Base-by-base conservation (phyloP, 1,140 invertebrate genomes). In the Brachionus sp. region DNA sequence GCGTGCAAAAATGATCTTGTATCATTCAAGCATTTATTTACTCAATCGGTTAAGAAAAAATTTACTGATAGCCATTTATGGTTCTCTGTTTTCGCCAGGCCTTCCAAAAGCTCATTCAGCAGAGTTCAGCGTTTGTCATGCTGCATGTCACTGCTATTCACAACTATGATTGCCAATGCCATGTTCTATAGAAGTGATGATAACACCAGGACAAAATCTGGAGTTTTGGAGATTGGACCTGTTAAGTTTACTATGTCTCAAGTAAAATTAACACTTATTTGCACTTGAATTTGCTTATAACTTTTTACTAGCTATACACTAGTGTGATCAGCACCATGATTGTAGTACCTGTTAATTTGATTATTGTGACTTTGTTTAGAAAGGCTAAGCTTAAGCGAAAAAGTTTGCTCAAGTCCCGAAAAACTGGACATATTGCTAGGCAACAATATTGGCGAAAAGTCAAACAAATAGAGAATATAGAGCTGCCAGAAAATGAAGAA, bases 121-220 rank as follows among this genome's bases (percentile, higher is more conserved):
- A 85, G 89, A 10, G 86, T 88, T n/a, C 89, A 89, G 84, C 85
- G 89, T 35, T 84, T 89, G 9, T 88, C 88, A 0, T 89, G 89
- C 83, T 89, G 88, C 83, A 85, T 89, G 82, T 86, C 87, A 0
- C 85, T 89, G 16, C 85, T 89, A 5, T 89, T 89, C 77, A 86
- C 88, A 16, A 89, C 88, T 9, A 90, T 90, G 89, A 88, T 89
- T 57, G 86, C 88, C 35, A 90, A 90, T 84, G 87, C 87, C 82
- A 89, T 90, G 88, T 90, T 86, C 85, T 90, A 89, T 84, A 88
- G 87, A 57, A 66, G 84, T 16, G 83, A 84, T 12, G 70, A 83
- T 53, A 80, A 80, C 23, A 25, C 39, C 35, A 42, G 62, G 35
- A 77, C 42, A 7, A 77, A 83, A 37, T 50, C 68, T 2, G 68